Evolutionary conservation across 2,797 vertebrate species (phyloP).

Genomic region (Chaunax sp.): DNA sequence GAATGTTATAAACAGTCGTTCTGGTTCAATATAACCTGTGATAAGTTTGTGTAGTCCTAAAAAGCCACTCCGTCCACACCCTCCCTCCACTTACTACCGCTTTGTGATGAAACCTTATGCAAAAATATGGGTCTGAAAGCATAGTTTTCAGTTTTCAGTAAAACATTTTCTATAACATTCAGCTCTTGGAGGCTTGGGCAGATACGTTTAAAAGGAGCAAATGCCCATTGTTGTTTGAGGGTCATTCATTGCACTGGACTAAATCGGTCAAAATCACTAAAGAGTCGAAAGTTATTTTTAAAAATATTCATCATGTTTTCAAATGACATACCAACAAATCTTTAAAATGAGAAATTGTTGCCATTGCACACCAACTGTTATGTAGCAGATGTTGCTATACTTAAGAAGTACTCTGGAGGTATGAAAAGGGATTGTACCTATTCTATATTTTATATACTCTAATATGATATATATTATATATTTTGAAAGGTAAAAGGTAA

Average conservation of each 20-base stretch:
- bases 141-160: slow-evolving; percentile 84
- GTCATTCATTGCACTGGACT: slow-evolving; percentile 87
- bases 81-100: slow-evolving; percentile 90
- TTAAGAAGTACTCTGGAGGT: slow-evolving; percentile 83
- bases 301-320: slow-evolving; percentile 82
- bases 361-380: slow-evolving; percentile 80
- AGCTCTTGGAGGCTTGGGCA: slow-evolving; percentile 80
- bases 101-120: slow-evolving; percentile 91
- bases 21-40: slow-evolving; percentile 99
- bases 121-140: slow-evolving; percentile 90
- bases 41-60: slow-evolving; percentile 99
- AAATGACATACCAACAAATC: slow-evolving; percentile 83
- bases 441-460: slow-evolving; percentile 89
- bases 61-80: slow-evolving; percentile 88
- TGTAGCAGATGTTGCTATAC: slow-evolving; percentile 83
- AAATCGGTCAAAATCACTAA: slow-evolving; percentile 77
- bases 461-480: slow-evolving; percentile 87
- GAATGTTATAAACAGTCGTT: slow-evolving; percentile 99
- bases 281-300: slow-evolving; percentile 84
- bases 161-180: slow-evolving; percentile 81
- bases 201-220: slow-evolving; percentile 71
- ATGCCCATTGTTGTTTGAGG: slow-evolving; percentile 83
- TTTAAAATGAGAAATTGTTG: slow-evolving; percentile 79
- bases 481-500: slow-evolving; percentile 87
- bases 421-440: slow-evolving; percentile 85